Evolutionary conservation across 2,888 invertebrate species (phyloP), one percentile per base, ranked within the genome.

Genomic region (Caenorhabditis imperialis): DNA sequence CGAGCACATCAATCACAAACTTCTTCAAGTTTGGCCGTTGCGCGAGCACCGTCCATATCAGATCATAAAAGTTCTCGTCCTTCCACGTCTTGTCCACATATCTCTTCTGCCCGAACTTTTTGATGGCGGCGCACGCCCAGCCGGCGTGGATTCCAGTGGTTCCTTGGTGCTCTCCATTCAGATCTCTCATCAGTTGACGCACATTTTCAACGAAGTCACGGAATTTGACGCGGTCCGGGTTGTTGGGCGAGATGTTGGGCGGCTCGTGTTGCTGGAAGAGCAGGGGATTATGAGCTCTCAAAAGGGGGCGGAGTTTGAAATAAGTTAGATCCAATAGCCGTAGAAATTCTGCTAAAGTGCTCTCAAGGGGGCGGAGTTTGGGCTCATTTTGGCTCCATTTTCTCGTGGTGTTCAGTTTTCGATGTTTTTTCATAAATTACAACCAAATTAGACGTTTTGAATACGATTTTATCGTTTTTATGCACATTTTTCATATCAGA

Each of bases 81-180:
- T 60, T 65, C 76, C 78, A 79, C 18, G 79, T 79, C 77, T 79
- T 77, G 35, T 82, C 80, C 5, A 69, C 60, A 48, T 79, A 82
- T 20, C 76, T 44, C 50, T 76, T 79, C 33, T 78, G 72, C 12
- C 75, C 74, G 50, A 72, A 81, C 58, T 81, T 82, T 58, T 82
- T 80, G 6, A 82, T 67, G n/a, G 82, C 82, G 2, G 79, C 77
- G 44, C 55, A 76, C 12, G 80, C 82, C 82, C 82, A 82, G 16
- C 77, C 74, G 1, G 63, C 47, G 27, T 74, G 69, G 27, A 78
- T 61, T 38, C 57, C 37, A 1, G 16, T 45, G 14, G 50, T 48
- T 35, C 53, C 70, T 3, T 25, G 27, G 40, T 51, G 2, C 18
- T 78, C 72, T 51, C 76, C 79, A 40, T 63, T 74, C 54, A 78